Conservation (phyloP, 2,797 vertebrate genomes). For the Sebastes hopkinsi region DNA sequence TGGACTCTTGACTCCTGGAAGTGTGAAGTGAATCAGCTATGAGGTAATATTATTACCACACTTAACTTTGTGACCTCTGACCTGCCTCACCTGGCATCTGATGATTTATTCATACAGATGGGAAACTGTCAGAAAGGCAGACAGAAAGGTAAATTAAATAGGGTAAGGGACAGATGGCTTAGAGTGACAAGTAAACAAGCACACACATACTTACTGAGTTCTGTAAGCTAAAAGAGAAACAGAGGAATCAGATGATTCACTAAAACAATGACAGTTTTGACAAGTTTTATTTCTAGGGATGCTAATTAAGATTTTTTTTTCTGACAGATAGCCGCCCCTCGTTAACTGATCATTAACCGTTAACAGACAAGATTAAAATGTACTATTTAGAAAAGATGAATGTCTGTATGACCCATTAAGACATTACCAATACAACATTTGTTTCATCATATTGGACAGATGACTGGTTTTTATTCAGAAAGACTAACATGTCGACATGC, state of each 20-base stretch:
- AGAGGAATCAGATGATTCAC: neutral
- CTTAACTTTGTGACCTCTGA: slow-evolving; percentile 58
- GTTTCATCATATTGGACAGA: neutral
- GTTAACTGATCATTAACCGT: neutral
- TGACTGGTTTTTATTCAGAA: neutral
- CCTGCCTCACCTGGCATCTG: slow-evolving; percentile 23
- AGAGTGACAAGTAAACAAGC: slow-evolving; percentile 2
- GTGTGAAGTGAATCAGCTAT: slow-evolving; percentile 34
- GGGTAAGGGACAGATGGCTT: neutral
- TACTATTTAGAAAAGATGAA: neutral
- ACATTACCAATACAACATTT: neutral
- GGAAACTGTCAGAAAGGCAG: slow-evolving; percentile 7
- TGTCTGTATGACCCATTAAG: neutral
- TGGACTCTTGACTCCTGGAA: slow-evolving; percentile 33
- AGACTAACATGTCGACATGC: neutral
- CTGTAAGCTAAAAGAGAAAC: neutral
- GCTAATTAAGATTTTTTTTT: neutral
- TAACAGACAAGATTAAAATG: neutral
- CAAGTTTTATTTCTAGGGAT: neutral
- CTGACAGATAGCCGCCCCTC: neutral
- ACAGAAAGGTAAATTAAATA: slow-evolving; percentile 5
- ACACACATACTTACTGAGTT: neutral
- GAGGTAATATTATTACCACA: slow-evolving; percentile 47
- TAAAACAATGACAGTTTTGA: neutral
- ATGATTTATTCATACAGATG: slow-evolving; percentile 59